phyloP scores from a whole-genome alignment of 2,888 invertebrate genomes.

The Amiota mariae region DNA sequence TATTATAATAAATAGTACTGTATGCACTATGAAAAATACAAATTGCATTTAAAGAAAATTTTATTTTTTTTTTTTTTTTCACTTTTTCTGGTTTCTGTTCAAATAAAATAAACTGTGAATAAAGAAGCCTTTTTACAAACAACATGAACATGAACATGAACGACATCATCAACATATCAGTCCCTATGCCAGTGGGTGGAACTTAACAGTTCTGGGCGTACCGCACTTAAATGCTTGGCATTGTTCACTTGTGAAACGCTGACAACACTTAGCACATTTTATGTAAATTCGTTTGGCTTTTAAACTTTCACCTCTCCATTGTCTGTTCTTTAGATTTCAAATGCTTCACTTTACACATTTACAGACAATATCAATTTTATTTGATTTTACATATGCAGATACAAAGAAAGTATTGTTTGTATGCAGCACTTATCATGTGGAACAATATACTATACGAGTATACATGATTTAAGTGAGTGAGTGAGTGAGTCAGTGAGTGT shows the following conservation, averaged over 20 bases:
- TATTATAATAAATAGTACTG: too few species aligned
- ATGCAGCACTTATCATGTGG: conserved; percentile 20
- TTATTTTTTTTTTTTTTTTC: too few species aligned
- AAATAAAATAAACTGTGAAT: too few species aligned
- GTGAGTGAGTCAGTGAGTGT: too few species aligned
- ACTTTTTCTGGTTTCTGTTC: too few species aligned
- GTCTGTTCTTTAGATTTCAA: not conserved
- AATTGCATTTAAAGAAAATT: too few species aligned
- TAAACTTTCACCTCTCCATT: not conserved
- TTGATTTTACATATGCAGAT: conserved; percentile 10
- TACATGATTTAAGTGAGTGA: not conserved
- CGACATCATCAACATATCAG: too few species aligned
- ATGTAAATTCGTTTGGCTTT: conserved; percentile 14
- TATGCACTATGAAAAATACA: too few species aligned
- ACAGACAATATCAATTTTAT: conserved; percentile 23
- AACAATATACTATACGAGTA: not conserved
- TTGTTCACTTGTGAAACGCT: not conserved
- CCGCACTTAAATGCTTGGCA: not conserved
- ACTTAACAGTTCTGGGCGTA: too few species aligned
- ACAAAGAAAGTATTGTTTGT: not conserved
- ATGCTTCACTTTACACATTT: not conserved
- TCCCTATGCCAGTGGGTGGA: too few species aligned
- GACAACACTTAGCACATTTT: conserved; percentile 25
- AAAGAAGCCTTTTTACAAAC: too few species aligned
- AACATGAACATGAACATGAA: too few species aligned